Conservation (phyloP, 2,888 invertebrate species). For the Mongoloraphidia duomilia region DNA sequence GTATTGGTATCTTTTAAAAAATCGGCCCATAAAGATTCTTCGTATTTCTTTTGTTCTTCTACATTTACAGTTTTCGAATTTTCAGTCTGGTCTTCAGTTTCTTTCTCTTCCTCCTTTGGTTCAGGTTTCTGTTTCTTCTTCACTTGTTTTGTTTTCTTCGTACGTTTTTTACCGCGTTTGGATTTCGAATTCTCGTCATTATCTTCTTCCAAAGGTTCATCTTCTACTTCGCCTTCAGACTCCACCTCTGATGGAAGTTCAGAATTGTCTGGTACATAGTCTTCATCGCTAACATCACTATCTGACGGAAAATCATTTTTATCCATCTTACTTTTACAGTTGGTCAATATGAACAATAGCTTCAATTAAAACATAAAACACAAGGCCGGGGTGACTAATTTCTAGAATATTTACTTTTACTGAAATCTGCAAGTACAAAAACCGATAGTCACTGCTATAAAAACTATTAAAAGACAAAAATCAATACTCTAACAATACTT, state of each 20-base stretch:
- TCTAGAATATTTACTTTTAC: too few relatives aligned
- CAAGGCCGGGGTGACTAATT: too few relatives aligned
- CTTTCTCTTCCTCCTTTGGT: constrained; percentile 18
- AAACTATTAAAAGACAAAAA: too few relatives aligned
- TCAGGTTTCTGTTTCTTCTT: constrained; percentile 10
- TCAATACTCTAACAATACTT: too few relatives aligned
- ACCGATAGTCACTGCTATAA: too few relatives aligned
- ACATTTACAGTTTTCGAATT: constrained; percentile 28
- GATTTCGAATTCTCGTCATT: constrained; percentile 20
- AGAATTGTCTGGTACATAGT: constrained; percentile 50
- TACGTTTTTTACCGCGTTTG: constrained; percentile 19
- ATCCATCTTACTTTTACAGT: constrained; percentile 22
- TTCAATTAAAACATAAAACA: too few relatives aligned
- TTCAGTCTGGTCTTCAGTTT: constrained; percentile 21
- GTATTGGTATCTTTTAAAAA: constrained; percentile 57
- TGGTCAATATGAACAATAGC: background rate
- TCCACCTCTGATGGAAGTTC: constrained; percentile 53
- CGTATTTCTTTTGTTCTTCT: constrained; percentile 53
- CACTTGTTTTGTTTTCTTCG: constrained; percentile 18
- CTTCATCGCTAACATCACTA: constrained; percentile 65
- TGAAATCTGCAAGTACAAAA: too few relatives aligned
- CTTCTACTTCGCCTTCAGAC: constrained; percentile 46
- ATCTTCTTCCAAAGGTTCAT: constrained; percentile 38
- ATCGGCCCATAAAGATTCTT: constrained; percentile 66
- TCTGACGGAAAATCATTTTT: constrained; percentile 40